Conservation (phyloP, 2,113 vertebrate genomes). For the Neodon shergylaensis region DNA sequence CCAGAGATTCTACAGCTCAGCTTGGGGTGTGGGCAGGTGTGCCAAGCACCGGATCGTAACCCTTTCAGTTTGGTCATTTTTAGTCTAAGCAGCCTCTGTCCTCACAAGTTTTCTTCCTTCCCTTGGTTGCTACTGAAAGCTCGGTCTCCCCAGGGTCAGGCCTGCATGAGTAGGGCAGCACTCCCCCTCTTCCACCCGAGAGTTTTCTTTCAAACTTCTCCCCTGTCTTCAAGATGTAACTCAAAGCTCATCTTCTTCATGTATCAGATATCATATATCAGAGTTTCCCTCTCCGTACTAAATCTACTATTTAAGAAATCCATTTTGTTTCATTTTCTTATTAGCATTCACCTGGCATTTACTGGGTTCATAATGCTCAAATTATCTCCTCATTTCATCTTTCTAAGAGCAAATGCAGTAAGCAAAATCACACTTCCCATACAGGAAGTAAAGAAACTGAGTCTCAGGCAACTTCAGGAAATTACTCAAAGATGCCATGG, state of each 20-base stretch:
- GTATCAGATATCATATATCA: neutral
- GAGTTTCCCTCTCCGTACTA: neutral
- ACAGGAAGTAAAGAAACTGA: slow-evolving; percentile 8
- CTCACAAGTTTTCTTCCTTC: neutral
- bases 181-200: neutral
- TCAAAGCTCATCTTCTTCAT: neutral
- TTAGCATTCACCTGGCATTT: neutral
- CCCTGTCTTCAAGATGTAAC: neutral
- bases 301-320: slow-evolving; percentile 30
- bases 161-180: neutral
- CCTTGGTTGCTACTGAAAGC: neutral
- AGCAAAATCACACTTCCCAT: neutral
- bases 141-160: neutral
- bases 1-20: neutral
- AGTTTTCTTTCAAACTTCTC: neutral
- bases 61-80: neutral
- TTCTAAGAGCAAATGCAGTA: neutral
- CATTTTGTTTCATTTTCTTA: neutral
- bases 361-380: neutral
- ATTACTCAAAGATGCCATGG: neutral
- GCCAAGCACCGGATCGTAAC: neutral
- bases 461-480: neutral
- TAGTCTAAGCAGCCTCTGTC: neutral
- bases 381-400: slow-evolving; percentile 22
- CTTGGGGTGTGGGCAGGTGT: neutral